These are phyloP conservation scores for Clamator glandarius DNA, from an alignment of 2,797 vertebrate species.

Conservation along the genomic window DNA sequence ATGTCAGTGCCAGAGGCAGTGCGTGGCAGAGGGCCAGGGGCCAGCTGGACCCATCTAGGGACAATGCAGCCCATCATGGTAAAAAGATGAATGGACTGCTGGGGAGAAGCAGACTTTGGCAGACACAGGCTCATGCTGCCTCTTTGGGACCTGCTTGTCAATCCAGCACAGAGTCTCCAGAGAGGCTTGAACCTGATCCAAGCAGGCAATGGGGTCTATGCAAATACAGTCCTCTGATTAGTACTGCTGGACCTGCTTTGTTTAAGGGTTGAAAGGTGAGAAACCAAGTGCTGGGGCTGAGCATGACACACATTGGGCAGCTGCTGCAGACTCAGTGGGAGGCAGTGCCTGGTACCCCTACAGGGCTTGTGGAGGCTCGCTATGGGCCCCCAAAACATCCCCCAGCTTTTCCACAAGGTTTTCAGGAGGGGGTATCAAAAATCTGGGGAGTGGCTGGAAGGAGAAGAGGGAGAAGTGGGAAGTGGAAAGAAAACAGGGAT, in stretches of 20 bases:
- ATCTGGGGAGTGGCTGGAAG: background rate
- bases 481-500: background rate
- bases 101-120: background rate
- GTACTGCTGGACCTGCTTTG: background rate
- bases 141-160: background rate
- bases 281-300: background rate
- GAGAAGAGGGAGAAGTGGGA: background rate
- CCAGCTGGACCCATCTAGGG: accelerated
- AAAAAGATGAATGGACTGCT: background rate
- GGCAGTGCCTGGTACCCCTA: background rate
- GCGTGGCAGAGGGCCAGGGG: accelerated
- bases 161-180: background rate
- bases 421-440: background rate
- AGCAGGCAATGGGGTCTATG: accelerated
- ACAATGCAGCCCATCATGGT: accelerated
- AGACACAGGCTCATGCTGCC: background rate
- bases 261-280: background rate
- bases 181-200: background rate
- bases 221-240: background rate
- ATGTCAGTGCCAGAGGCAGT: background rate
- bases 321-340: background rate
- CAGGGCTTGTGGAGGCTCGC: background rate
- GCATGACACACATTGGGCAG: background rate
- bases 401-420: background rate
- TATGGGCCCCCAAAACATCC: background rate